Conservation (phyloP, 1,140 invertebrate genomes). For the Phortica variegata region DNA sequence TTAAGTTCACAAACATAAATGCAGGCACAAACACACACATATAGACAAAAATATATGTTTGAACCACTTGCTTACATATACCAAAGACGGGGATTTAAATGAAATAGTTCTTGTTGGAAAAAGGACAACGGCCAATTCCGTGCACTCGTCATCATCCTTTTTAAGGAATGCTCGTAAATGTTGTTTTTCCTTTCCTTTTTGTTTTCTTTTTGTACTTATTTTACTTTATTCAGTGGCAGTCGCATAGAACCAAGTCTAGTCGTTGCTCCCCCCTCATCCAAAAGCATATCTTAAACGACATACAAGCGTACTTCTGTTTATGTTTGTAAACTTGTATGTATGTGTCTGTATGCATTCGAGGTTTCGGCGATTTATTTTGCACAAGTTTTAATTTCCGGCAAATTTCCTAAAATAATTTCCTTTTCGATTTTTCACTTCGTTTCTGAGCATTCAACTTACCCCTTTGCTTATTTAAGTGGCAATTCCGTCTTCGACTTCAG, state of each 20-base stretch:
- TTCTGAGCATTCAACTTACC: slow-evolving; percentile 31
- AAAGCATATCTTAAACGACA: too few species aligned
- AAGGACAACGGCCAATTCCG: slow-evolving; percentile 10
- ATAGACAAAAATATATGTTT: too few species aligned
- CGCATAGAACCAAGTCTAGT: too few species aligned
- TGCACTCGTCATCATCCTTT: neutral
- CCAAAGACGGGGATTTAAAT: too few species aligned
- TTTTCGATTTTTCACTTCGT: slow-evolving; percentile 16
- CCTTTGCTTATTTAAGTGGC: slow-evolving; percentile 16
- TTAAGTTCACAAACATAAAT: neutral
- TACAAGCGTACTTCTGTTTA: neutral
- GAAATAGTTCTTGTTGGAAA: too few species aligned
- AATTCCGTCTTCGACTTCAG: too few species aligned
- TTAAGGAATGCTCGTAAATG: too few species aligned
- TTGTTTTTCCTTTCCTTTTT: too few species aligned
- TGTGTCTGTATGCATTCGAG: slow-evolving; percentile 22
- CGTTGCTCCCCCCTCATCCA: too few species aligned
- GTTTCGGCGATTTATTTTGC: slow-evolving; percentile 52
- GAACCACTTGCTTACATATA: too few species aligned
- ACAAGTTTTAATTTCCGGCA: slow-evolving; percentile 57
- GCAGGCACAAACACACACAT: neutral
- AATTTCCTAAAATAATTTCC: slow-evolving; percentile 57
- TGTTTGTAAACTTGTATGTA: slow-evolving; percentile 9
- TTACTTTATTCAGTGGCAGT: too few species aligned
- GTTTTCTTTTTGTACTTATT: too few species aligned